Percentiles rank a stretch among this genome's conserved stretches.
Evolutionary conservation across 2,797 vertebrate genomes (phyloP).

Genomic region (Coregonus sp.): DNA sequence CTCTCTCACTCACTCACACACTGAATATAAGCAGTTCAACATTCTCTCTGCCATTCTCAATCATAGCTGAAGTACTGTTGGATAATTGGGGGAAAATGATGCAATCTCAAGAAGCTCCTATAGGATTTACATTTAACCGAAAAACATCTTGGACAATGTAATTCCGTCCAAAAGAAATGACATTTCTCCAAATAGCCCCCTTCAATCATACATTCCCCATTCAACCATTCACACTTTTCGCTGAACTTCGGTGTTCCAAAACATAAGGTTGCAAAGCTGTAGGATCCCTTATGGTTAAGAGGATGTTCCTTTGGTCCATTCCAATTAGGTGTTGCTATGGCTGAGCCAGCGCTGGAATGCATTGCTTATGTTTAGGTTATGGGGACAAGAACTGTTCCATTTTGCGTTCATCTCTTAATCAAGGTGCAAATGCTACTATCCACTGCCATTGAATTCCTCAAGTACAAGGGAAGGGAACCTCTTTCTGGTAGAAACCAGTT

Average conservation of each 20-base stretch:
- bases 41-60: constrained; percentile 51
- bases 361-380: background rate
- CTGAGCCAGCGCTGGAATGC: constrained; percentile 7
- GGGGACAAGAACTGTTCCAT: background rate
- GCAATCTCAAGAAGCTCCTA: constrained; percentile 59
- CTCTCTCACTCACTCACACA: background rate
- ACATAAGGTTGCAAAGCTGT: background rate
- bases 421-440: background rate
- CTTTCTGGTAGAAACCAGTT: constrained; percentile 45
- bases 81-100: constrained; percentile 58
- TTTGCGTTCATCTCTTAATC: background rate
- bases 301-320: background rate
- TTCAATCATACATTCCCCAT: constrained; percentile 41
- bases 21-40: constrained; percentile 61
- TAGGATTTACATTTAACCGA: constrained; percentile 54
- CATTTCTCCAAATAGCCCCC: constrained; percentile 29
- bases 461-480: constrained; percentile 41
- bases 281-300: background rate
- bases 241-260: background rate
- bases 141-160: constrained; percentile 55
- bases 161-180: constrained; percentile 30
- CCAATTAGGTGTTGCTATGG: constrained; percentile 1
- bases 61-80: constrained; percentile 47
- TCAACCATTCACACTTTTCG: constrained; percentile 42
- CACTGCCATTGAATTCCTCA: constrained; percentile 8